Percentiles rank a stretch among this genome's conserved stretches.
Conservation (phyloP, 1,140 invertebrate species). For the Drosophila nigromelanica region DNA sequence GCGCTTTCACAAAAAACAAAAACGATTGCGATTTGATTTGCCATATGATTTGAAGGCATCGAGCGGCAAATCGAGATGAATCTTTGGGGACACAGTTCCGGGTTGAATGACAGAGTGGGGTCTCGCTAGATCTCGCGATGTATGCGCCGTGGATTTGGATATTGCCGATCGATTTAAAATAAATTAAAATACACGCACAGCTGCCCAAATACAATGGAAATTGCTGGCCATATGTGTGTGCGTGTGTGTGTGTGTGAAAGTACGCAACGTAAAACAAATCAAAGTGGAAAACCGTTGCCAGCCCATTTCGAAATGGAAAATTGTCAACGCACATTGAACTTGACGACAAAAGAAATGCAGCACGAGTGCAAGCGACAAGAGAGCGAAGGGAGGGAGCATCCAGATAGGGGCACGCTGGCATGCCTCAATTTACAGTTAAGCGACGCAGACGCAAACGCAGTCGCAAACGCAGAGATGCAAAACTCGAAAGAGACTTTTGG, state of each 20-base stretch:
- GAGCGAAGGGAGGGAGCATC: not conserved
- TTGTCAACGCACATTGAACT: slow-evolving; percentile 82
- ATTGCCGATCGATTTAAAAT: slow-evolving; percentile 75
- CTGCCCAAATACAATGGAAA: slow-evolving; percentile 67
- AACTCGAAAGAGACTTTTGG: slow-evolving; percentile 77
- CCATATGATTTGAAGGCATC: slow-evolving; percentile 25
- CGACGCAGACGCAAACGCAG: slow-evolving; percentile 56
- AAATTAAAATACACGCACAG: slow-evolving; percentile 76
- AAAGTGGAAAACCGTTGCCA: slow-evolving; percentile 64
- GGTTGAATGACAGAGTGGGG: slow-evolving; percentile 62
- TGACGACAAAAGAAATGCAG: slow-evolving; percentile 64
- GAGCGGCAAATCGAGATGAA: slow-evolving; percentile 9
- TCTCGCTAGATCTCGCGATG: slow-evolving; percentile 11
- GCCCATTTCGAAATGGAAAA: slow-evolving; percentile 75
- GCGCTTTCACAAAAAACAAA: slow-evolving; percentile 67
- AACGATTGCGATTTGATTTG: slow-evolving; percentile 39
- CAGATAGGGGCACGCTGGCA: slow-evolving; percentile 12
- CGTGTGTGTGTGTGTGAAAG: slow-evolving; percentile 57
- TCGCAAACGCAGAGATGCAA: slow-evolving; percentile 62
- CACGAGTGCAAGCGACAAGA: slow-evolving; percentile 15
- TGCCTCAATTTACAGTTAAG: slow-evolving; percentile 79
- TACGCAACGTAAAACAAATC: slow-evolving; percentile 56
- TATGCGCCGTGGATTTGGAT: slow-evolving; percentile 29
- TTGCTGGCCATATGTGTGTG: not conserved
- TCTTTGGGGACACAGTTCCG: slow-evolving; percentile 56